These are phyloP conservation scores for Odiellus spinosus DNA, from an alignment of 2,888 invertebrate species.

Conservation along the genomic window DNA sequence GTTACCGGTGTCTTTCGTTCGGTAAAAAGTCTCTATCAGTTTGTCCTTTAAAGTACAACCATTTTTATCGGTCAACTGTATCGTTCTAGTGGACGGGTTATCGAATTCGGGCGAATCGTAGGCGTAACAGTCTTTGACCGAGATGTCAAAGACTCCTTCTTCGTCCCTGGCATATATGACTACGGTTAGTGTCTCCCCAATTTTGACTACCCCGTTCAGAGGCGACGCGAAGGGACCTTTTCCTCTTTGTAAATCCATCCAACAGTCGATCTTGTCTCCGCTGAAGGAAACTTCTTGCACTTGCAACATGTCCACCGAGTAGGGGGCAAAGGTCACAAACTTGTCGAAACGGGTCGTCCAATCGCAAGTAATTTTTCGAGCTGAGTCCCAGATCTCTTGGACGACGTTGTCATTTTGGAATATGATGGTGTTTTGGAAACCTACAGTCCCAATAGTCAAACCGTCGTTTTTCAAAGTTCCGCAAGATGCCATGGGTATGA, in stretches of 20 bases:
- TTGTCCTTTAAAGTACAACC: constrained; percentile 23
- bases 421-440: constrained; percentile 22
- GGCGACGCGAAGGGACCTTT: constrained; percentile 44
- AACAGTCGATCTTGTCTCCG: constrained; percentile 48
- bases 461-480: constrained; percentile 17
- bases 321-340: constrained; percentile 21
- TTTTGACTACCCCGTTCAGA: constrained; percentile 44
- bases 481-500: constrained; percentile 20
- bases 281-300: constrained; percentile 20
- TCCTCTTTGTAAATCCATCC: constrained; percentile 60
- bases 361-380: constrained; percentile 20
- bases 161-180: constrained; percentile 50
- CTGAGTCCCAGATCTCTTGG: constrained; percentile 23
- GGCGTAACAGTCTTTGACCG: constrained; percentile 55
- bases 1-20: constrained; percentile 28
- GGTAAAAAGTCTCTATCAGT: constrained; percentile 20
- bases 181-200: constrained; percentile 52
- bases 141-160: constrained; percentile 45
- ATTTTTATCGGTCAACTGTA: constrained; percentile 21
- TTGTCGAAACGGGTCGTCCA: constrained; percentile 18
- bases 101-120: constrained; percentile 17
- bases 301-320: constrained; percentile 21
- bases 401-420: constrained; percentile 22
- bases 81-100: constrained; percentile 5
- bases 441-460: constrained; percentile 7